Evolutionary conservation across 2,113 vertebrate species (phyloP).

Genomic region (Tupaia chinensis): DNA sequence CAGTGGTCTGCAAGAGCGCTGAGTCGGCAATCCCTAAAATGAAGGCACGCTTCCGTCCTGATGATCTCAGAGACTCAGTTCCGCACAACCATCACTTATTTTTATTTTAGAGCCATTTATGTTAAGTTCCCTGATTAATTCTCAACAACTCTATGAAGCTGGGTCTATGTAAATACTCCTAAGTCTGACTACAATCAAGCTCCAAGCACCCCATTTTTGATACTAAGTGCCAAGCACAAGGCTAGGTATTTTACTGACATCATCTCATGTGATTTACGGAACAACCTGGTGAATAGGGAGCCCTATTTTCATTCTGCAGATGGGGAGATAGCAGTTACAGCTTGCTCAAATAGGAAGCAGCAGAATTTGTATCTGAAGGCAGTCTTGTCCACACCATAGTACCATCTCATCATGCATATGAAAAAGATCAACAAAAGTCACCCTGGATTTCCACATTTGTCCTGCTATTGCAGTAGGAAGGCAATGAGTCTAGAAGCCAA

Average conservation of each 20-base stretch:
- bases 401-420: neutral
- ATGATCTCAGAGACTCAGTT: neutral
- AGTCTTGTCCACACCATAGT: fast-evolving
- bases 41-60: neutral
- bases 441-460: neutral
- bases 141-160: neutral
- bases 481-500: neutral
- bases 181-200: neutral
- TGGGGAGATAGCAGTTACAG: neutral
- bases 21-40: neutral
- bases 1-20: neutral
- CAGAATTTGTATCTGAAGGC: neutral
- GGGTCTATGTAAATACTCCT: neutral
- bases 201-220: too few relatives aligned
- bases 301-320: neutral
- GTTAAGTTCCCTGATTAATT: neutral
- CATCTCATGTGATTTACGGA: neutral
- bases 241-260: neutral
- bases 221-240: neutral
- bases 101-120: neutral
- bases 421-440: neutral
- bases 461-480: neutral
- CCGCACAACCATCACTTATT: neutral
- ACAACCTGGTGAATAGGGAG: neutral
- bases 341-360: neutral